Percentiles rank a stretch among this genome's conserved stretches.
phyloP scores from a whole-genome alignment of 2,797 vertebrate genomes.

The Coreius guichenoti region DNA sequence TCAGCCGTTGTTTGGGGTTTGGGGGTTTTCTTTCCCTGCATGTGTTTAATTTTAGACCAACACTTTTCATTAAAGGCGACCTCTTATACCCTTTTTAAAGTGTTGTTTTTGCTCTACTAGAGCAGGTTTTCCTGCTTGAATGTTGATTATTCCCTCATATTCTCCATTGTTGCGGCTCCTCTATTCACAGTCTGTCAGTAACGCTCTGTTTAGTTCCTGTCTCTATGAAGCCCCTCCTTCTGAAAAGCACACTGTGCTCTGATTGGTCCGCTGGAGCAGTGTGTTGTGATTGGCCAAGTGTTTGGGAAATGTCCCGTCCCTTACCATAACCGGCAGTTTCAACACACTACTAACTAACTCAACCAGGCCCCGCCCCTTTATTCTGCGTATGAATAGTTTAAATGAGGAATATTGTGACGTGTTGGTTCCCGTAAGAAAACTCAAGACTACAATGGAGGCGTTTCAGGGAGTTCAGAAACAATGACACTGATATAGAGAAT shows the following conservation, averaged over 20 bases:
- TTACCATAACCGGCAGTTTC: background rate
- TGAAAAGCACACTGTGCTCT: background rate
- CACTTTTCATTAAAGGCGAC: background rate
- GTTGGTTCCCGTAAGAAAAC: background rate
- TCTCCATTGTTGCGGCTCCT: background rate
- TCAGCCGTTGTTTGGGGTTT: conserved; percentile 15
- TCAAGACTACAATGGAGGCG: background rate
- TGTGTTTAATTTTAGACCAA: background rate
- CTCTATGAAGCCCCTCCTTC: background rate
- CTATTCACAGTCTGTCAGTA: background rate
- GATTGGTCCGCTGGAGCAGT: background rate
- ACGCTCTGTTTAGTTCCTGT: background rate
- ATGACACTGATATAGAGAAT: background rate
- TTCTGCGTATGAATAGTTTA: fast-evolving
- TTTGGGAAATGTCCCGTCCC: background rate
- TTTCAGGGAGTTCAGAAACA: background rate
- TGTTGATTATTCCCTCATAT: background rate
- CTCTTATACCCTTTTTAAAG: background rate
- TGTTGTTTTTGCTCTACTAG: background rate
- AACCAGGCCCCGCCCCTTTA: background rate
- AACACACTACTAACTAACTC: background rate
- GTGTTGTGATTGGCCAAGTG: background rate
- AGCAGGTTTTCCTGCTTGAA: background rate
- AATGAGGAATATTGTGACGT: background rate
- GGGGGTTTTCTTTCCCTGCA: conserved; percentile 11